Evolutionary conservation across 2,888 invertebrate species (phyloP).

Genomic region (Apamea crenata): DNA sequence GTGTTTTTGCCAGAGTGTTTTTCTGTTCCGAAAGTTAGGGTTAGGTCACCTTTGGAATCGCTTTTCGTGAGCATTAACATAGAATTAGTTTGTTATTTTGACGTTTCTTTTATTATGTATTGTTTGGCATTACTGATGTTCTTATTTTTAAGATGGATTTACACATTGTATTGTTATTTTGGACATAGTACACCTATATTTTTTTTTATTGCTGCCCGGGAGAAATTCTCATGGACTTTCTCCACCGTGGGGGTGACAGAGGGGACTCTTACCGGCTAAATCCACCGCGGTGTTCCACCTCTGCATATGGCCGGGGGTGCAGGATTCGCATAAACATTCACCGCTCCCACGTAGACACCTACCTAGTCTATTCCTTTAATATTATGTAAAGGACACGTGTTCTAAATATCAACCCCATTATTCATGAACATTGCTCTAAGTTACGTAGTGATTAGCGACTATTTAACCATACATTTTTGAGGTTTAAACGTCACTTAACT

Average conservation of each 20-base stretch:
- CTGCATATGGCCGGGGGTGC: too few species aligned
- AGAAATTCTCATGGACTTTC: too few species aligned
- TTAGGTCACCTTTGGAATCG: conserved; percentile 52
- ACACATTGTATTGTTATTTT: neutral
- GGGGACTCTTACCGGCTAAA: too few species aligned
- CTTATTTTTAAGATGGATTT: conserved; percentile 6
- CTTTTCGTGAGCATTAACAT: conserved; percentile 32
- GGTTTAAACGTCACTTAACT: neutral
- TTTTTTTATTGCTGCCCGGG: too few species aligned
- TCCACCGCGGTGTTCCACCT: too few species aligned
- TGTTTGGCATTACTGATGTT: conserved; percentile 1
- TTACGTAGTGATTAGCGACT: neutral
- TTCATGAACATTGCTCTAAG: neutral
- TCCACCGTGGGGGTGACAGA: too few species aligned
- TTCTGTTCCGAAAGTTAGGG: conserved; percentile 47
- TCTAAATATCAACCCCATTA: neutral
- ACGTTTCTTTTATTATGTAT: conserved; percentile 25
- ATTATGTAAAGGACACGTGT: too few species aligned
- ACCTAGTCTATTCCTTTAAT: neutral
- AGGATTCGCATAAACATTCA: too few species aligned
- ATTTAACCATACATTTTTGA: neutral
- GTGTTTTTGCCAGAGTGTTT: conserved; percentile 61
- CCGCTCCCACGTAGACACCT: too few species aligned
- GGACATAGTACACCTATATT: neutral
- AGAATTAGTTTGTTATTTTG: conserved; percentile 42